Evolutionary conservation across 2,888 invertebrate species (phyloP).

Genomic region (Syritta pipiens): DNA sequence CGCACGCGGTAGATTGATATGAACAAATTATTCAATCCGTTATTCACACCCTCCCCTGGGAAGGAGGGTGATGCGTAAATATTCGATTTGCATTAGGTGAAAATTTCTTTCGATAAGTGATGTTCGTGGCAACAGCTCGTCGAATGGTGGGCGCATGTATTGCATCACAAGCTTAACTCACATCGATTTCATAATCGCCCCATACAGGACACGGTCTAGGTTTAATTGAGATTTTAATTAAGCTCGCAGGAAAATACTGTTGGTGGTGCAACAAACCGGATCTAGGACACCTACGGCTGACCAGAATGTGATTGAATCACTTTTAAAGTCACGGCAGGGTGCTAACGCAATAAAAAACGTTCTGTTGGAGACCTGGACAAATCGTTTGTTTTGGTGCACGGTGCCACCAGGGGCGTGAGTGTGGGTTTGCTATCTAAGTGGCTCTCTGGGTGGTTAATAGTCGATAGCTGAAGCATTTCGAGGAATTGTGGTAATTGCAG

Average conservation of each 20-base stretch:
- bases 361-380: too few species aligned
- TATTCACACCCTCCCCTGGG: slow-evolving; percentile 14
- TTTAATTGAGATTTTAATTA: slow-evolving; percentile 64
- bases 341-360: slow-evolving; percentile 60
- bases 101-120: slow-evolving; percentile 38
- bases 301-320: slow-evolving; percentile 53
- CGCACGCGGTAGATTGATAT: slow-evolving; percentile 49
- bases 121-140: neutral
- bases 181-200: slow-evolving; percentile 53
- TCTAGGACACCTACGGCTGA: slow-evolving; percentile 35
- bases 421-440: too few species aligned
- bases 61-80: slow-evolving; percentile 47
- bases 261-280: slow-evolving; percentile 49
- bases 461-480: too few species aligned
- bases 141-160: neutral
- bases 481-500: too few species aligned
- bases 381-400: too few species aligned
- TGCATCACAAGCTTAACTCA: slow-evolving; percentile 17
- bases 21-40: slow-evolving; percentile 62
- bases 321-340: slow-evolving; percentile 46
- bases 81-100: slow-evolving; percentile 52
- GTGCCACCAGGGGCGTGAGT: too few species aligned
- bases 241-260: slow-evolving; percentile 39
- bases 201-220: slow-evolving; percentile 40
- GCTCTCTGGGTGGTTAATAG: too few species aligned